These are phyloP conservation scores for Cephalopterus ornatus DNA, from an alignment of 2,113 vertebrate genomes.

Conservation along the genomic window DNA sequence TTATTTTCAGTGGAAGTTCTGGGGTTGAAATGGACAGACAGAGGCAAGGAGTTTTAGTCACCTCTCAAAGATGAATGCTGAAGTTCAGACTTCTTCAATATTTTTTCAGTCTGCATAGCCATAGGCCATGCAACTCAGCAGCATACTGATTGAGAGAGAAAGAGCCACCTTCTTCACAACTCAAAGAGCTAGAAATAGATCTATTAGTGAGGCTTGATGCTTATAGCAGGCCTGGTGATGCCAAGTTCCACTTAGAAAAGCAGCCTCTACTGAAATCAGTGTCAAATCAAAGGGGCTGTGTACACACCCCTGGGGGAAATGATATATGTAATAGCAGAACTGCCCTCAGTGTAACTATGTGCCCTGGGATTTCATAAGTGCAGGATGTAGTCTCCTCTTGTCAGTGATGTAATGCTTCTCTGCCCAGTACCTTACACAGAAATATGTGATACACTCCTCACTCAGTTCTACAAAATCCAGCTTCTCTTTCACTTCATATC, in stretches of 20 bases:
- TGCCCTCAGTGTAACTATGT: background rate
- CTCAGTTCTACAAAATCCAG: background rate
- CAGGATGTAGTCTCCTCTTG: background rate
- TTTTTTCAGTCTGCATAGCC: background rate
- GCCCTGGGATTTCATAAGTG: background rate
- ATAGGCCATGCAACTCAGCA: background rate
- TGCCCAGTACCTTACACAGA: background rate
- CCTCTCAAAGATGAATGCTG: background rate
- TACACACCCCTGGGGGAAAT: fast-evolving
- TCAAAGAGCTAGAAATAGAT: background rate
- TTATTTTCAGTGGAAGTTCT: background rate
- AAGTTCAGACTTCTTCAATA: background rate
- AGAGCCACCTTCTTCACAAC: background rate
- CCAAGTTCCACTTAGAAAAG: background rate
- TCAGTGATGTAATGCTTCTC: background rate
- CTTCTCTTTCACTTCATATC: background rate
- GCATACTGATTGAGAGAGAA: background rate
- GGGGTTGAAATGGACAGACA: background rate
- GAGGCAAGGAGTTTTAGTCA: background rate
- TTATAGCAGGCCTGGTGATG: background rate
- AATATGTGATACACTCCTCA: background rate
- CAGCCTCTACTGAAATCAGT: background rate
- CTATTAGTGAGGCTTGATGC: background rate
- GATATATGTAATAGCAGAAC: background rate
- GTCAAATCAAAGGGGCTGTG: background rate